Percentiles rank a stretch among this genome's conserved stretches.
phyloP scores from a whole-genome alignment of 2,113 vertebrate species.

The Drymodes brunneopygia region DNA sequence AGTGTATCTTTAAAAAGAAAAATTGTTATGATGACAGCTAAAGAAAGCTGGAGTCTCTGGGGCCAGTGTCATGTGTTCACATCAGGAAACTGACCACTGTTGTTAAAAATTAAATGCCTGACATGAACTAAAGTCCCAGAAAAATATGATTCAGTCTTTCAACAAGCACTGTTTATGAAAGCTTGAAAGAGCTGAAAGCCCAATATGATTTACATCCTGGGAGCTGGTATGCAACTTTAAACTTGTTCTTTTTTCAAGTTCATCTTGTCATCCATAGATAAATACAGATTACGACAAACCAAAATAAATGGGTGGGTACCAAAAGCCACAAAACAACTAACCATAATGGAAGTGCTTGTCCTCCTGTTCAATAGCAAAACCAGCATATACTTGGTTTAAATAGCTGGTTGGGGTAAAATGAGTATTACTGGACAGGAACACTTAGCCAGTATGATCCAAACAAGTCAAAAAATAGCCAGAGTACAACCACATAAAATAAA shows the following conservation, averaged over 20 bases:
- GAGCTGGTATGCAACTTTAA: slow-evolving; percentile 65
- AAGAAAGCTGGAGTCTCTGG: slow-evolving; percentile 38
- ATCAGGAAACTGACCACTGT: slow-evolving; percentile 38
- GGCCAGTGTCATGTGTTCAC: background rate
- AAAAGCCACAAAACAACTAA: slow-evolving; percentile 80
- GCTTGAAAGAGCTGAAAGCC: slow-evolving; percentile 37
- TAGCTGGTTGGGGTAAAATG: slow-evolving; percentile 73
- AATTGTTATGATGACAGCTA: slow-evolving; percentile 29
- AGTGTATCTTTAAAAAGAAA: slow-evolving; percentile 32
- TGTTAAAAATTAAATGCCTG: slow-evolving; percentile 58
- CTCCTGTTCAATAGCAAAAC: slow-evolving; percentile 78
- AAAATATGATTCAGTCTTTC: slow-evolving; percentile 55
- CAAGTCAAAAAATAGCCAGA: slow-evolving; percentile 83
- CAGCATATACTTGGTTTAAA: slow-evolving; percentile 83
- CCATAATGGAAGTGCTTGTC: slow-evolving; percentile 83
- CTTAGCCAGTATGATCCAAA: slow-evolving; percentile 73
- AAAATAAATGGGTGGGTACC: slow-evolving; percentile 87
- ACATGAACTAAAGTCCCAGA: slow-evolving; percentile 41
- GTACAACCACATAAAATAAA: slow-evolving; percentile 76
- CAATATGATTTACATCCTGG: slow-evolving; percentile 64
- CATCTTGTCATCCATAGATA: slow-evolving; percentile 84
- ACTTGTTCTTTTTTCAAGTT: slow-evolving; percentile 78
- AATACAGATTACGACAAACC: slow-evolving; percentile 90
- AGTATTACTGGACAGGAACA: slow-evolving; percentile 71
- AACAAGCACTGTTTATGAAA: slow-evolving; percentile 45